phyloP scores from a whole-genome alignment of 2,113 vertebrate species.

The Agapornis roseicollis region DNA sequence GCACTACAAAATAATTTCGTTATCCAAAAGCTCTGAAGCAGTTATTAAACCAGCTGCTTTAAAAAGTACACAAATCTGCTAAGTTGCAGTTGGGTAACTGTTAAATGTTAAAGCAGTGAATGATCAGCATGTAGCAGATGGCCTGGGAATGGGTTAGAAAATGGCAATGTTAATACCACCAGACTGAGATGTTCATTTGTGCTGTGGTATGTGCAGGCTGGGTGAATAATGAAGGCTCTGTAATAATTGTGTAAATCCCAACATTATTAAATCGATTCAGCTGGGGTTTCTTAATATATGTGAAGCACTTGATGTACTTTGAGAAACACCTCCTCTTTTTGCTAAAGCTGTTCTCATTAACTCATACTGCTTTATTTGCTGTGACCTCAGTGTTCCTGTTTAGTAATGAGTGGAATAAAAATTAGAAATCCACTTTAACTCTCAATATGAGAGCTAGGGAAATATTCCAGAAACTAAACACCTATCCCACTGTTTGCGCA shows the following conservation, averaged over 20 bases:
- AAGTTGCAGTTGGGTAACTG: constrained; percentile 85
- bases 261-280: constrained; percentile 87
- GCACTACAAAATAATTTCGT: constrained; percentile 78
- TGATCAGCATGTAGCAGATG: constrained; percentile 83
- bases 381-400: constrained; percentile 77
- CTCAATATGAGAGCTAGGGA: constrained; percentile 45
- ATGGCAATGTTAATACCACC: constrained; percentile 83
- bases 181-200: constrained; percentile 85
- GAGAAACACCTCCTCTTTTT: constrained; percentile 79
- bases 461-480: constrained; percentile 47
- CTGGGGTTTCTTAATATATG: constrained; percentile 84
- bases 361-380: constrained; percentile 80
- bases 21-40: constrained; percentile 80
- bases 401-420: constrained; percentile 78
- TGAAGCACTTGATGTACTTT: constrained; percentile 79
- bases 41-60: constrained; percentile 87
- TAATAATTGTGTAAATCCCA: constrained; percentile 89
- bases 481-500: neutral
- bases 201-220: constrained; percentile 76
- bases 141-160: constrained; percentile 81
- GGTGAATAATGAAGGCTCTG: constrained; percentile 84
- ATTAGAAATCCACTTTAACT: constrained; percentile 71
- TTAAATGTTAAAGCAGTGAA: constrained; percentile 82
- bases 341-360: constrained; percentile 83
- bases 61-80: constrained; percentile 86